Base-by-base conservation (phyloP, 2,113 vertebrate species). In the Muntiacus reevesi region DNA sequence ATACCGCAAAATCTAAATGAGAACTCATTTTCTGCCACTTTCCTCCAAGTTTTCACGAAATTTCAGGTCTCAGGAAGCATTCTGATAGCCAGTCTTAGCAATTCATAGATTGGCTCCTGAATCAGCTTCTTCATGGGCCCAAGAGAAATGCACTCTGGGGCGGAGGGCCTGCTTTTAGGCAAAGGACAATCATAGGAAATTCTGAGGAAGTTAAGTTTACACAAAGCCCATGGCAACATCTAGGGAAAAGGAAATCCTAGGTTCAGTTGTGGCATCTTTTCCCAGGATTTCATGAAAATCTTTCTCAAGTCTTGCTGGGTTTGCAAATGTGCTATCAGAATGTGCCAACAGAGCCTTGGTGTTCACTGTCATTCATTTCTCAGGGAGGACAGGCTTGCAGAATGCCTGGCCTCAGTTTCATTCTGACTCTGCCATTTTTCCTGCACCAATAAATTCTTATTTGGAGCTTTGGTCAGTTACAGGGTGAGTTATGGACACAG, bases 301-400 rank as follows among this genome's bases (percentile, higher is more conserved):
- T 47, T 76, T 95, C 45, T 81, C 43, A 91, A 67, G 59, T 82
- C 90, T 86, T 94, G 71, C 76, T 87, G 91, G 97, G 55, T 54
- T 91, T 96, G 95, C 88, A 83, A 83, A 64, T 54, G 36, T 52
- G n/a, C 71, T 82, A 50, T 54, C 30, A 62, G 30, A 84, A 67
- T 36, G 52, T 55, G 62, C 33, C 90, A 86, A 6, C 17, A 64
- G 52, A 92, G 16, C 30, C 45, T 82, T 52, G 28, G 36, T 84
- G 33, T 5, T 33, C 40, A 71, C 25, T 30, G 64, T 89, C 62
- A 43, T 21, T 81, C 43, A 55, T 67, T 54, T 16, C n/a, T 28
- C 27, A 2, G 15, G 60, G 59, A 67, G 33, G 17, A 88, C 36
- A 84, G 87, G 60, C 36, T 36, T 57, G 17, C 28, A 78, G 54